A percentile compares a stretch with the other conserved stretches of the same genome.
These are phyloP conservation scores for Halocynthia aurantium DNA, from an alignment of 23 tunicate genomes.

Conservation along the genomic window DNA sequence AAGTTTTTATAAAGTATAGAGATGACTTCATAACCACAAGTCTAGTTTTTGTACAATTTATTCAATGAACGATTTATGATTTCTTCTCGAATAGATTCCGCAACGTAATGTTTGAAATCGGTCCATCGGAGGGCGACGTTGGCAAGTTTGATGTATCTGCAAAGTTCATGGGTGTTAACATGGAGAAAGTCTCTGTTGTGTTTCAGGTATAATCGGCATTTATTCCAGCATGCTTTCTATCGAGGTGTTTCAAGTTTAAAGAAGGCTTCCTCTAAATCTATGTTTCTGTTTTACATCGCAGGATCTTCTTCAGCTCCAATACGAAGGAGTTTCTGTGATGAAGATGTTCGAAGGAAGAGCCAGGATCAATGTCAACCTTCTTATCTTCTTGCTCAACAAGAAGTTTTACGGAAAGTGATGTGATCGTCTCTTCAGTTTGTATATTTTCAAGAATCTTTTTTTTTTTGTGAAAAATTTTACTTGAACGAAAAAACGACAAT, in stretches of 20 bases:
- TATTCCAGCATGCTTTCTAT: neutral
- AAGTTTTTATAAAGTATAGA: neutral
- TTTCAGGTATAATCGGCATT: constrained; percentile 59
- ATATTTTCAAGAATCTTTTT: no score
- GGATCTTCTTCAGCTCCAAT: constrained; percentile 96
- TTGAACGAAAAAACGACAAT: no score
- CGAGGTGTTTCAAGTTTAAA: neutral
- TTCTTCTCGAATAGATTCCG: constrained; percentile 50
- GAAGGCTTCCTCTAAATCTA: neutral
- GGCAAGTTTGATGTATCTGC: constrained; percentile 75
- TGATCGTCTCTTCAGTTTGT: neutral
- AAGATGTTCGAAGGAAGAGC: constrained; percentile 89
- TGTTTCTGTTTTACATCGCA: constrained; percentile 13
- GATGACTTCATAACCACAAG: neutral
- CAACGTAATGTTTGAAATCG: constrained; percentile 83
- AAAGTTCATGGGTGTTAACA: constrained; percentile 68
- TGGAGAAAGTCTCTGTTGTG: constrained; percentile 84
- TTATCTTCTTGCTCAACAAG: constrained; percentile 92
- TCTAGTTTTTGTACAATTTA: neutral
- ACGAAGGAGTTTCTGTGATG: constrained; percentile 94
- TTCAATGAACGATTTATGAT: neutral
- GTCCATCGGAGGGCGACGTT: constrained; percentile 75
- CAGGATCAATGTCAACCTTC: constrained; percentile 91
- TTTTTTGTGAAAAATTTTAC: no score
- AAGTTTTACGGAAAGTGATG: constrained; percentile 87